Percentiles rank a stretch among this genome's conserved stretches.
phyloP scores from a whole-genome alignment of 2,797 vertebrate species.

The Orientallactaga sibirica region DNA sequence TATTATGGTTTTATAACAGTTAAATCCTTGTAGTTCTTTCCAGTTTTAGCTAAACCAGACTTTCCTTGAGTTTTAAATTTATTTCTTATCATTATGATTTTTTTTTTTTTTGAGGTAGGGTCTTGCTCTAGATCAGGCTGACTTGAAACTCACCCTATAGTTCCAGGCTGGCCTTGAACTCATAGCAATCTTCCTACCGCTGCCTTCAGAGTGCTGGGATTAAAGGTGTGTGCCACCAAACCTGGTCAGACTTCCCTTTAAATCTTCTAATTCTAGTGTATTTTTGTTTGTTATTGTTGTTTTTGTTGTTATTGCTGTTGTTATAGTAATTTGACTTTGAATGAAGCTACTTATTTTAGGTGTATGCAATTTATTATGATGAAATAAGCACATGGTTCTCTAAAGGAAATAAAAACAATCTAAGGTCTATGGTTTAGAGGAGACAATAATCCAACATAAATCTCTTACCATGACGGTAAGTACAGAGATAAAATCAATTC shows the following conservation, averaged over 20 bases:
- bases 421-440: background rate
- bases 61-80: conserved; percentile 35
- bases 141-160: no score
- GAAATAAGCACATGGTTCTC: conserved; percentile 75
- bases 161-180: no score
- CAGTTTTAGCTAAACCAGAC: conserved; percentile 47
- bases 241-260: background rate
- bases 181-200: no score
- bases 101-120: no score
- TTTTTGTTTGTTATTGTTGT: conserved; percentile 69
- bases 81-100: no score
- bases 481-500: background rate
- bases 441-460: background rate
- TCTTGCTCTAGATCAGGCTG: no score
- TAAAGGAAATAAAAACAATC: conserved; percentile 48
- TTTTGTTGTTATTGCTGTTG: conserved; percentile 8
- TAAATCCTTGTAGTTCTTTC: conserved; percentile 71
- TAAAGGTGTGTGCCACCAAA: no score
- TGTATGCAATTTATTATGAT: conserved; percentile 67
- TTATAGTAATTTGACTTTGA: conserved; percentile 70
- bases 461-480: background rate
- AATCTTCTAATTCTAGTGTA: conserved; percentile 80
- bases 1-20: conserved; percentile 46
- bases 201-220: no score
- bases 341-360: conserved; percentile 66